Evolutionary conservation across 53 echinoderm and acorn worm genomes (phyloP), one percentile per base, ranked within the genome.

Genomic region (Crossaster papposus): DNA sequence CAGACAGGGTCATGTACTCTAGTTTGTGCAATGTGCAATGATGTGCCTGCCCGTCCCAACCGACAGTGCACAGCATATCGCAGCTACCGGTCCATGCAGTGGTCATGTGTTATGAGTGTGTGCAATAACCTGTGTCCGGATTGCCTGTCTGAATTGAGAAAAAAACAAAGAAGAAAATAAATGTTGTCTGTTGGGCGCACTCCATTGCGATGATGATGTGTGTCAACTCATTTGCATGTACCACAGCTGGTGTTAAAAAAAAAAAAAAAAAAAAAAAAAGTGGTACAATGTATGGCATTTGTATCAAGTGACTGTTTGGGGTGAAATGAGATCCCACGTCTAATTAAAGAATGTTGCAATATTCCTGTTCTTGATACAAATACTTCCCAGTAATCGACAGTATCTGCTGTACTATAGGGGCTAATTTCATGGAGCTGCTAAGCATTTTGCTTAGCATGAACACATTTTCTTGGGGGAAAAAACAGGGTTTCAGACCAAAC

Each of bases 1-100:
- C 73, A 85, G 71, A 85, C 73, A 73, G 85, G 85, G 85, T 85
- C 85, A 85, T 85, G 85, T 85, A 85, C 85, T 85, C 44, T 44
- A 44, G 6, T 44, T 44, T 44, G 44, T 44, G 44, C 44, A 44
- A 44, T 83, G 83, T 83, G 68, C 83, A 51, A 85, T 72, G n/a
- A 72, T 54, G 73, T 51, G 51, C 73, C 17, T 58, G 58, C 22
- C 15, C 58, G 22, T 17, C 58, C 22, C 58, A 20, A 34, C 31
- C 32, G 31, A 23, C 8, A n/a, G n/a, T n/a, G n/a, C n/a, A n/a
- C n/a, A 52, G 73, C 54, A 17, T 10, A 85, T 31, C 33, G 70
- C 31, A 12, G 55, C 35, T 37, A n/a, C n/a, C n/a, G n/a, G n/a
- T n/a, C n/a, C n/a, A n/a, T n/a, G n/a, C n/a, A 72, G 85, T 85